phyloP scores from a whole-genome alignment of 2,797 vertebrate genomes.

The Gila robusta region DNA sequence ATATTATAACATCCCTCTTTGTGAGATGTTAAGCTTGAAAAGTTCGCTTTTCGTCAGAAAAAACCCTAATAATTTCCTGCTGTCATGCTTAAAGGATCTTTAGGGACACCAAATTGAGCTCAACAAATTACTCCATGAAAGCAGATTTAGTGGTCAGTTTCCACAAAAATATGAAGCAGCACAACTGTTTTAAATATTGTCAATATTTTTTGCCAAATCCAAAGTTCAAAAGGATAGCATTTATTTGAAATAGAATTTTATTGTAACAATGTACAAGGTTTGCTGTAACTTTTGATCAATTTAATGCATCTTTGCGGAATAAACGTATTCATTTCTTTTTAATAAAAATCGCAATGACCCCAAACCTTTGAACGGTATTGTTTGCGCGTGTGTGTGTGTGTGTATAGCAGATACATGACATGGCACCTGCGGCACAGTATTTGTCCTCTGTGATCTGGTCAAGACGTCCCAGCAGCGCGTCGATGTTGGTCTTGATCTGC shows the following conservation, averaged over 20 bases:
- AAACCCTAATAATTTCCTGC: background rate
- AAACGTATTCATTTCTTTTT: background rate
- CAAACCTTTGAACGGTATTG: background rate
- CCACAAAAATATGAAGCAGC: too few relatives aligned
- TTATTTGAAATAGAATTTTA: background rate
- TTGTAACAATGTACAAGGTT: background rate
- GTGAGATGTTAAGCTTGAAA: background rate
- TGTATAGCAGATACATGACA: background rate
- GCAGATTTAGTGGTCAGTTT: conserved; percentile 21
- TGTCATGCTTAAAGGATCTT: background rate
- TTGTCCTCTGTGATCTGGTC: conserved; percentile 93
- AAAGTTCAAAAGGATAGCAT: background rate
- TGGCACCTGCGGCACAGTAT: conserved; percentile 84
- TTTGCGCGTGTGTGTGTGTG: background rate
- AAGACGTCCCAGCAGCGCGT: conserved; percentile 89
- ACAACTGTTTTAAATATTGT: too few relatives aligned
- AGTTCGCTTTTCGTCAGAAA: background rate
- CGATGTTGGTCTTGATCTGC: conserved; percentile 94
- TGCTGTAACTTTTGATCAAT: background rate
- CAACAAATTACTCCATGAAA: background rate
- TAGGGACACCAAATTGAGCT: background rate
- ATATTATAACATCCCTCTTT: background rate
- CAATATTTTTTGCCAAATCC: too few relatives aligned
- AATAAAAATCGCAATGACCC: too few relatives aligned
- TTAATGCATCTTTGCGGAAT: background rate